These are phyloP conservation scores for Puntigrus tetrazona DNA, from an alignment of 2,113 vertebrate genomes.

Conservation along the genomic window DNA sequence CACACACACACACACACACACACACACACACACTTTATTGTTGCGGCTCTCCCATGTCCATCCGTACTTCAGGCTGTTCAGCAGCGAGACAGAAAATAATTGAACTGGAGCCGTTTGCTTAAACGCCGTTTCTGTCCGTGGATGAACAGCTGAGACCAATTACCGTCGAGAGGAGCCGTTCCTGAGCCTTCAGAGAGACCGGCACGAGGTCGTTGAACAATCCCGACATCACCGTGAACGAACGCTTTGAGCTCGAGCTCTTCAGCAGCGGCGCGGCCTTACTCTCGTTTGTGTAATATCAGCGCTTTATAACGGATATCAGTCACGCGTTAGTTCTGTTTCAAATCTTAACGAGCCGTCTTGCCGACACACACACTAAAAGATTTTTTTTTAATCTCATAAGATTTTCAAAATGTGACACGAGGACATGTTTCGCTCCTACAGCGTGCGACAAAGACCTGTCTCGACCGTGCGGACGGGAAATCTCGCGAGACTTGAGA, in stretches of 20 bases:
- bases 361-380: no score
- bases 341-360: not conserved
- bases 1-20: not conserved
- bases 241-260: not conserved
- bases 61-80: not conserved
- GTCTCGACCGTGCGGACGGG: no score
- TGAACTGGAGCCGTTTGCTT: constrained; percentile 28
- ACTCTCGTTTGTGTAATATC: not conserved
- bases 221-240: not conserved
- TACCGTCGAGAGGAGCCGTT: constrained; percentile 54
- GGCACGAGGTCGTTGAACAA: not conserved
- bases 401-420: no score
- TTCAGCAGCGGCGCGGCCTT: not conserved
- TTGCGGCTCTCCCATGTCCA: not conserved
- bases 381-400: no score
- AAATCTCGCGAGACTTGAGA: no score
- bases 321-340: not conserved
- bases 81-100: not conserved
- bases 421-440: no score
- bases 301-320: not conserved
- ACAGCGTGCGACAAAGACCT: no score
- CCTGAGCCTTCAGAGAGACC: constrained; percentile 26
- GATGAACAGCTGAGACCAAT: constrained; percentile 65
- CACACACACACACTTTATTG: not conserved
- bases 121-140: constrained; percentile 31